Percentiles rank a stretch among this genome's conserved stretches.
Evolutionary conservation across 2,113 vertebrate genomes (phyloP).

Genomic region (Motacilla alba): DNA sequence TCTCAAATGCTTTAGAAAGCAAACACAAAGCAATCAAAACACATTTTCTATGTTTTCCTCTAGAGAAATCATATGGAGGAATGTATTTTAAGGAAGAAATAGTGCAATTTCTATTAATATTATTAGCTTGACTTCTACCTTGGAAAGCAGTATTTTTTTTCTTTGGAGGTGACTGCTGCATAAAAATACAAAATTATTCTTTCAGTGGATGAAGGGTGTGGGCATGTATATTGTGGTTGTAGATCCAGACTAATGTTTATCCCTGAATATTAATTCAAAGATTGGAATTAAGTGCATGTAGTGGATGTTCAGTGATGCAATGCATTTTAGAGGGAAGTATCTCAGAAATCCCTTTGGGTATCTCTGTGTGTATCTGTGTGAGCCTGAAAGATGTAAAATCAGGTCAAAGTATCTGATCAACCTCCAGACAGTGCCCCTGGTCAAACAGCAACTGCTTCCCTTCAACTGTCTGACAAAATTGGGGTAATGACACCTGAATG

Average conservation of each 20-base stretch:
- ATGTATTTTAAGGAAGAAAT: not conserved
- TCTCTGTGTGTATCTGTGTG: not conserved
- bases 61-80: not conserved
- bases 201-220: not conserved
- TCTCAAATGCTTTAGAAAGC: not conserved
- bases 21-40: not conserved
- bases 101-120: not conserved
- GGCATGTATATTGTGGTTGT: not conserved
- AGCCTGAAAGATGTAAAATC: not conserved
- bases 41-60: not conserved
- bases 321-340: not conserved
- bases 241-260: not conserved
- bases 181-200: not conserved
- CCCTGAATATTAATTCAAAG: not conserved
- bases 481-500: not conserved
- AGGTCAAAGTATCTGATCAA: not conserved
- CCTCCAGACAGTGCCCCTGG: not conserved
- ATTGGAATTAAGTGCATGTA: not conserved
- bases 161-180: not conserved
- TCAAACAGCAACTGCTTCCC: not conserved
- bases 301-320: not conserved
- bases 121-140: not conserved
- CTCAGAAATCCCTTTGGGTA: not conserved
- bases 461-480: not conserved
- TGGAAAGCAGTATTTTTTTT: not conserved